phyloP scores from a whole-genome alignment of 2,113 vertebrate species.

The Sciurus niger region DNA sequence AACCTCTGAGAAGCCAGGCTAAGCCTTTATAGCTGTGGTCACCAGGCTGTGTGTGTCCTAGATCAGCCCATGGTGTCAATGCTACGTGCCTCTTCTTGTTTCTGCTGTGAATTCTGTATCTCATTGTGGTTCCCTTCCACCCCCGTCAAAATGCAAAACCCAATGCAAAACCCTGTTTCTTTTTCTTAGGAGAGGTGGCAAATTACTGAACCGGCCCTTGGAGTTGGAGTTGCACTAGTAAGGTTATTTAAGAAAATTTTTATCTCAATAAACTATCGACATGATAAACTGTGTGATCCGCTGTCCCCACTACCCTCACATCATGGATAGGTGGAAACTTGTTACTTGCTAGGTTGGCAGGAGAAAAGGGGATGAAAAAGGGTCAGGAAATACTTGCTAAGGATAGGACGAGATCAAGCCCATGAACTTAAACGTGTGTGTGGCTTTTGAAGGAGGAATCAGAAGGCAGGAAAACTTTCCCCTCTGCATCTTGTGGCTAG shows the following conservation, averaged over 20 bases:
- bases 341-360: neutral
- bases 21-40: neutral
- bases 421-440: neutral
- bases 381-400: neutral
- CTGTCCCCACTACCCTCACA: neutral
- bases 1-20: neutral
- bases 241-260: neutral
- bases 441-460: neutral
- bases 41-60: fast-evolving
- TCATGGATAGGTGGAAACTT: neutral
- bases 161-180: neutral
- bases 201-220: neutral
- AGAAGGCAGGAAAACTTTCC: neutral
- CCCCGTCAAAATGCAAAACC: neutral
- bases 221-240: neutral
- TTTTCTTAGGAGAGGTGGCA: neutral
- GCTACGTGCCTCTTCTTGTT: neutral
- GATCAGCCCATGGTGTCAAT: neutral
- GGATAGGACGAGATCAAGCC: neutral
- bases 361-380: neutral
- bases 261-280: neutral
- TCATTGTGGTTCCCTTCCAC: neutral
- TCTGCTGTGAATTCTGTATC: neutral
- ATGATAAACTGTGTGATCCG: neutral
- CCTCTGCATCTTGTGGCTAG: neutral